Evolutionary conservation across 2,888 invertebrate species (phyloP).

Genomic region (Seira sanloemensis): DNA sequence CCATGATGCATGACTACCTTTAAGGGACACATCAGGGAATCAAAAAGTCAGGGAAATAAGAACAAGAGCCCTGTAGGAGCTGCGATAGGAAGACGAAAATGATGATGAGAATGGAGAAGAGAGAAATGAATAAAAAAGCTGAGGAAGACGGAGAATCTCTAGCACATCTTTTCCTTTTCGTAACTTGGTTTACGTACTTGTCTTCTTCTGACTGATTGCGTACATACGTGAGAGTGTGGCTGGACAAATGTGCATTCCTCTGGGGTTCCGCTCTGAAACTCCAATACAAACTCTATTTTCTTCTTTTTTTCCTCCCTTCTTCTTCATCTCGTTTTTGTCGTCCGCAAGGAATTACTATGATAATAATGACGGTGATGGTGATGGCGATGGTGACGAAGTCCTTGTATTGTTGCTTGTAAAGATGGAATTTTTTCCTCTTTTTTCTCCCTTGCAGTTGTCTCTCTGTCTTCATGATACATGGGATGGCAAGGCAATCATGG

Average conservation of each 20-base stretch:
- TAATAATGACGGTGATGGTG: slow-evolving; percentile 61
- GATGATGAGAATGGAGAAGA: slow-evolving; percentile 38
- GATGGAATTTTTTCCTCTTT: slow-evolving; percentile 45
- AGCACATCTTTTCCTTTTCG: slow-evolving; percentile 37
- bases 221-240: slow-evolving; percentile 64
- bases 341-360: slow-evolving; percentile 62
- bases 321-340: slow-evolving; percentile 8
- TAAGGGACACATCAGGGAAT: slow-evolving; percentile 65
- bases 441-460: slow-evolving; percentile 50
- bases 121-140: slow-evolving; percentile 59
- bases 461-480: slow-evolving; percentile 48
- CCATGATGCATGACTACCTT: slow-evolving; percentile 66
- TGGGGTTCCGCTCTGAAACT: slow-evolving; percentile 61
- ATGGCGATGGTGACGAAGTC: slow-evolving; percentile 64
- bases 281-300: slow-evolving; percentile 39
- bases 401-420: slow-evolving; percentile 66
- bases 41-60: slow-evolving; percentile 26
- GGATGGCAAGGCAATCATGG: slow-evolving; percentile 44
- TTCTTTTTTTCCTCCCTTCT: slow-evolving; percentile 18
- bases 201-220: slow-evolving; percentile 63
- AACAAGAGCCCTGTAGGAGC: slow-evolving; percentile 29
- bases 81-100: slow-evolving; percentile 38
- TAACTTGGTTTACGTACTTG: slow-evolving; percentile 62
- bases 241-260: slow-evolving; percentile 66
- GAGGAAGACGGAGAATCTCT: slow-evolving; percentile 47